Evolutionary conservation across 1,140 invertebrate species (phyloP).

Genomic region (Prorops nasuta): DNA sequence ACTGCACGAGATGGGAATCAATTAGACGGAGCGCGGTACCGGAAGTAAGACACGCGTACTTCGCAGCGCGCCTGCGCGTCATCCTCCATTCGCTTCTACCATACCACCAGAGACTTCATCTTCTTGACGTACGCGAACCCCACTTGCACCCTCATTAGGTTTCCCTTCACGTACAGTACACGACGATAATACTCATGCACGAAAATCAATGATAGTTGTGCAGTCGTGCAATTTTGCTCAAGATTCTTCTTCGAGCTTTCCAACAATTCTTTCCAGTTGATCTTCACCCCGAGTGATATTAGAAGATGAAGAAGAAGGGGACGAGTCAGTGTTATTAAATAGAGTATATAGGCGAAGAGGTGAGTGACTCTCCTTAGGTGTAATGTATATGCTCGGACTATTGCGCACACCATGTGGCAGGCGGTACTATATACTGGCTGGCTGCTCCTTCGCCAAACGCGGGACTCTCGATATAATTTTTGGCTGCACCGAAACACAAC

Average conservation of each 20-base stretch:
- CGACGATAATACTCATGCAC: no score
- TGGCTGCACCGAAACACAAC: conserved; percentile 18
- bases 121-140: conserved; percentile 36
- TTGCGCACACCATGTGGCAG: conserved; percentile 39
- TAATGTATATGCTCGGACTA: conserved; percentile 26
- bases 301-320: no score
- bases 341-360: not conserved
- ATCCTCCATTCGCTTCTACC: conserved; percentile 21
- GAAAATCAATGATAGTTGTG: no score
- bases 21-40: conserved; percentile 35
- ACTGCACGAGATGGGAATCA: conserved; percentile 43
- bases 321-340: no score
- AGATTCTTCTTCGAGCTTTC: no score
- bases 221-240: no score
- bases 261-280: no score
- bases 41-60: conserved; percentile 39
- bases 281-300: no score
- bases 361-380: conserved; percentile 21
- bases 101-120: conserved; percentile 34
- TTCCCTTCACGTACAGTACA: conserved; percentile 15
- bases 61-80: conserved; percentile 22
- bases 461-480: conserved; percentile 35
- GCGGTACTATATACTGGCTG: no score
- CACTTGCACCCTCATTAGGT: conserved; percentile 35
- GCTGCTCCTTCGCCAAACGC: not conserved